Evolutionary conservation across 2,888 invertebrate species (phyloP), one percentile per base, ranked within the genome.

Genomic region (Caenorhabditis zanzibari): DNA sequence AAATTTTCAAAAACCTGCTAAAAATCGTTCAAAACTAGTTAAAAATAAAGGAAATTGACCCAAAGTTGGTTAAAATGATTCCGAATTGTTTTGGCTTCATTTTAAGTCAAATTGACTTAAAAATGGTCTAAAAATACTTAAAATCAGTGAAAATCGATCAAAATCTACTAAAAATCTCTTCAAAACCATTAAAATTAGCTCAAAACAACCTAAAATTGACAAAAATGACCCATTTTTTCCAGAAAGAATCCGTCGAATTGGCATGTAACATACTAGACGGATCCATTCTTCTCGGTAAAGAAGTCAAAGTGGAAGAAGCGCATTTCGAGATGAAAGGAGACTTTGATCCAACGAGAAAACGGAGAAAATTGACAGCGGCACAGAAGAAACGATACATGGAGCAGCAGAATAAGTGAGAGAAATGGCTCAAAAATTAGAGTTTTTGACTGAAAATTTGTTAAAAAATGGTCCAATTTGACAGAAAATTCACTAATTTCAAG

Each of bases 231-330:
- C n/a, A 14, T 44, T 44, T 41, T 47, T 47, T 47, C 7, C 47
- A 47, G 56, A 86, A 79, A 74, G 98, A 99, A 93, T 98, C 98
- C 5, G 97, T 99, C 1, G 95, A 96, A 41, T 93, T 99, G 90
- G 98, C 98, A 0, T 93, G 98, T 73, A 95, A 96, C 83, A 94
- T 99, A 84, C 93, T 99, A 61, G 98, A 99, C 93, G 98, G 97
- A 1, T 95, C 95, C 88, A 94, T 95, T 82, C 56, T 86, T 22
- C 83, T 81, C n/a, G 82, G 74, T 2, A 71, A 77, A 7, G 59
- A 95, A 90, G 94, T 99, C 6, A 95, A 95, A 90, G 97, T 98
- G 2, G 97, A 99, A 93, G 94, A 95, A 89, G 99, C 99, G 4
- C 95, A 95, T 91, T 99, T 99, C 92, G 95, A 97, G 93, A 94